Conservation (phyloP, 2,888 invertebrate species). For the Stegana nigrithorax region DNA sequence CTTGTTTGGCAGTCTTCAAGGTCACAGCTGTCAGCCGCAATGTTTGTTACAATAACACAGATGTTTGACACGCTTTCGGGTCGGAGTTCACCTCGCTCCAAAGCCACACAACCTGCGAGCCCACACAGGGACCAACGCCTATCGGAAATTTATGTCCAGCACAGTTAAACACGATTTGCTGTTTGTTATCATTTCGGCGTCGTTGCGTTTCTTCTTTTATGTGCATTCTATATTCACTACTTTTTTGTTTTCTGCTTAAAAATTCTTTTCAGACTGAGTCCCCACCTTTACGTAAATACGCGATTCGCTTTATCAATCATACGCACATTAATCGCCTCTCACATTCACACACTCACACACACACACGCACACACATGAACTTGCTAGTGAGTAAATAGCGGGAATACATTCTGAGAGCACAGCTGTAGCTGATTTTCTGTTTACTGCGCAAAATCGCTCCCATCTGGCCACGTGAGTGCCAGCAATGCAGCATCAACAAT, state of each 20-base stretch:
- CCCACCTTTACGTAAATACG: conserved; percentile 29
- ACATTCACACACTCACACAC: conserved; percentile 13
- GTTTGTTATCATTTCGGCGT: conserved; percentile 10
- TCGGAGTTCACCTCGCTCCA: background rate
- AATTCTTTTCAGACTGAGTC: background rate
- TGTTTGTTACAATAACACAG: conserved; percentile 23
- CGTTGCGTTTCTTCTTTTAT: too few species aligned
- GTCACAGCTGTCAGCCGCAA: conserved; percentile 47
- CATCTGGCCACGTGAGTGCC: conserved; percentile 3
- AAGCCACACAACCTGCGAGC: background rate
- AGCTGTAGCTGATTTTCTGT: background rate
- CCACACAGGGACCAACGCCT: conserved; percentile 36
- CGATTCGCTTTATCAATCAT: conserved; percentile 59
- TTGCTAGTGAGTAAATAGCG: background rate
- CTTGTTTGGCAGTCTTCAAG: conserved; percentile 40
- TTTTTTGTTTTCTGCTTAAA: background rate
- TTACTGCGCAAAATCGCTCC: conserved; percentile 2
- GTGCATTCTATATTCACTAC: too few species aligned
- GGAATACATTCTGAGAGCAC: background rate
- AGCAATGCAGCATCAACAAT: conserved; percentile 7
- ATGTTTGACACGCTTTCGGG: conserved; percentile 33
- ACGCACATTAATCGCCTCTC: conserved; percentile 42
- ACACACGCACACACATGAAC: background rate
- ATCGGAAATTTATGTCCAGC: background rate
- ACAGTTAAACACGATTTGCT: conserved; percentile 25